Conservation (phyloP, 2,888 invertebrate genomes). For the Leucania comma region DNA sequence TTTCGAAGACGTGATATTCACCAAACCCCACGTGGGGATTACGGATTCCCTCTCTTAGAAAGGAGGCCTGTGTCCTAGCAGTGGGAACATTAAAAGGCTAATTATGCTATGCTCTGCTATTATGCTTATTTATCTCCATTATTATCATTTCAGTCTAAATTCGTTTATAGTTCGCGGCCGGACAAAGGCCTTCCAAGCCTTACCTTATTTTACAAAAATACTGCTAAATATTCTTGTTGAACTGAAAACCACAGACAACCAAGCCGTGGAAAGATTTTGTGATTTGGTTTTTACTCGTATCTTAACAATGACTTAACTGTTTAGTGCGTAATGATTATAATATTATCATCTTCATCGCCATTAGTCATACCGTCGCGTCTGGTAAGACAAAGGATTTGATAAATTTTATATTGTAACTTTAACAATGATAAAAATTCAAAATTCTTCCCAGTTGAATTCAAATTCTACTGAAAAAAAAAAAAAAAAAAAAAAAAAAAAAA, state of each 20-base stretch:
- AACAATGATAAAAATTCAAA: not conserved
- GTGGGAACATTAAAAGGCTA: no score
- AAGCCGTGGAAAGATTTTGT: constrained; percentile 21
- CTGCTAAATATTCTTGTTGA: not conserved
- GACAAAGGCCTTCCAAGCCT: not conserved
- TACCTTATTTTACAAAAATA: not conserved
- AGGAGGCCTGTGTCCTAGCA: no score
- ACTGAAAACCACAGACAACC: constrained; percentile 8
- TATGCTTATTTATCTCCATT: not conserved
- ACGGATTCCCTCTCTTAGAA: no score
- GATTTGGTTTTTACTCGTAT: constrained; percentile 31
- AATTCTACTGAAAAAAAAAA: no score
- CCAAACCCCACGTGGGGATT: no score
- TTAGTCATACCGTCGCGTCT: constrained; percentile 28
- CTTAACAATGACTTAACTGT: constrained; percentile 9
- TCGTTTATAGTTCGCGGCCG: not conserved
- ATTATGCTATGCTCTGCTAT: no score
- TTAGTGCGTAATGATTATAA: constrained; percentile 30
- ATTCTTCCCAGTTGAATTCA: not conserved
- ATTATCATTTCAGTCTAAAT: not conserved
- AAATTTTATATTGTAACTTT: not conserved
- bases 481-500: no score
- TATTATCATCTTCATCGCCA: constrained; percentile 20
- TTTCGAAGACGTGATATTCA: no score
- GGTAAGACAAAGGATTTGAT: constrained; percentile 35